phyloP scores from a whole-genome alignment of 1,140 invertebrate species.

The Halyomorpha halys region DNA sequence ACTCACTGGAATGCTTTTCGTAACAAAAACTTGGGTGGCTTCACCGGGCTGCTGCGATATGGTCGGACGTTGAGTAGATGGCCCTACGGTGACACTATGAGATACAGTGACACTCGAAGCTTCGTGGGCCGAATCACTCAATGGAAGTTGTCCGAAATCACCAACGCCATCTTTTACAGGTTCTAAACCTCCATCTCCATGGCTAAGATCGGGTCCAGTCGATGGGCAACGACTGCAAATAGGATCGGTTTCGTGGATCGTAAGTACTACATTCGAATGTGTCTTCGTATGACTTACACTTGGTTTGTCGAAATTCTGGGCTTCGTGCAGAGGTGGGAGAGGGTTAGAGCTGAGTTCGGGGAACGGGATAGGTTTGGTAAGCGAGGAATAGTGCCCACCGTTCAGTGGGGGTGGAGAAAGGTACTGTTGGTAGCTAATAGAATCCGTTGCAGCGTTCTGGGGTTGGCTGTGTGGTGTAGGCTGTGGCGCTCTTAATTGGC shows the following conservation, averaged over 20 bases:
- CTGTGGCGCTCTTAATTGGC: not conserved
- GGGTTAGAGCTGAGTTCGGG: slow-evolving; percentile 19
- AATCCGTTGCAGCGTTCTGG: slow-evolving; percentile 13
- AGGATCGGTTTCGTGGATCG: slow-evolving; percentile 10
- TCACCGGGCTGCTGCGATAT: not conserved
- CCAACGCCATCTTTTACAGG: slow-evolving; percentile 14
- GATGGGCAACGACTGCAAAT: slow-evolving; percentile 23
- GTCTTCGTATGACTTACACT: slow-evolving; percentile 2
- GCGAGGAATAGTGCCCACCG: slow-evolving; percentile 13
- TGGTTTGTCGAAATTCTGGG: not conserved
- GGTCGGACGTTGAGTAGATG: slow-evolving; percentile 1
- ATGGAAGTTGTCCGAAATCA: slow-evolving; percentile 25
- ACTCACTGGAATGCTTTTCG: slow-evolving; percentile 32
- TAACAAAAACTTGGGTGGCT: slow-evolving; percentile 22
- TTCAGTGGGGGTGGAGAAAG: slow-evolving; percentile 19
- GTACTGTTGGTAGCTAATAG: slow-evolving; percentile 19
- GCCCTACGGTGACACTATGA: no score
- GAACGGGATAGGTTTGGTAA: slow-evolving; percentile 13
- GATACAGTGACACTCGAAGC: slow-evolving; percentile 23
- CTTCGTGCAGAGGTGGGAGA: slow-evolving; percentile 10
- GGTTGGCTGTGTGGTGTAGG: not conserved
- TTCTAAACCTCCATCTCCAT: not conserved
- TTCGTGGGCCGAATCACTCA: slow-evolving; percentile 26
- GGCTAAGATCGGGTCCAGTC: slow-evolving; percentile 19
- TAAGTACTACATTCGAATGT: slow-evolving; percentile 14